phyloP scores from a whole-genome alignment of 2,113 vertebrate genomes.

The Etia nguti region DNA sequence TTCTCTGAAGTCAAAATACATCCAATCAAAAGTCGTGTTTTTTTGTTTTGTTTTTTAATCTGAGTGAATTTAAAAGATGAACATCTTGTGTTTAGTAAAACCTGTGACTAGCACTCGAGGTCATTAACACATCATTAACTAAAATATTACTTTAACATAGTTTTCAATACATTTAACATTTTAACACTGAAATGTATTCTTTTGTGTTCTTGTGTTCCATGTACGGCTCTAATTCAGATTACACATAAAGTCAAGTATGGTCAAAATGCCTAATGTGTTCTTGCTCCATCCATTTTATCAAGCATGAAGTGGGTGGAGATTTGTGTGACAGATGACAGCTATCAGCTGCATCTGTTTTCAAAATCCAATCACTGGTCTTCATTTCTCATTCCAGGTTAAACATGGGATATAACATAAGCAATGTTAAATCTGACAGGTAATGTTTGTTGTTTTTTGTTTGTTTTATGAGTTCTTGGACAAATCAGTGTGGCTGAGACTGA shows the following conservation, averaged over 20 bases:
- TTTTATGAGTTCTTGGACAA: not conserved
- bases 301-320: not conserved
- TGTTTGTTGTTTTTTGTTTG: not conserved
- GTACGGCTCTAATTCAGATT: not conserved
- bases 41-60: not conserved
- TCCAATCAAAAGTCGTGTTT: not conserved
- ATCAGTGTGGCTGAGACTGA: not conserved
- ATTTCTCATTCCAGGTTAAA: not conserved
- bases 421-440: not conserved
- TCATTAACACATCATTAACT: not conserved
- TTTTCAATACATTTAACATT: not conserved
- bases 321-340: not conserved
- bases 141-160: not conserved
- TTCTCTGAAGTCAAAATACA: not conserved
- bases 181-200: not conserved
- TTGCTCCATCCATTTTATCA: not conserved
- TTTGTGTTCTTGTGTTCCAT: not conserved
- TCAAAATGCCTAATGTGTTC: not conserved
- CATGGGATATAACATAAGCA: accelerated
- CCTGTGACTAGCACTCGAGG: not conserved
- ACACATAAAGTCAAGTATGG: not conserved
- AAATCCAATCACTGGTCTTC: not conserved
- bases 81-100: not conserved
- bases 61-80: no score
- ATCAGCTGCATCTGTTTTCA: not conserved